Conservation (phyloP, 2,797 vertebrate species). For the Enteromius thamalakanensis region DNA sequence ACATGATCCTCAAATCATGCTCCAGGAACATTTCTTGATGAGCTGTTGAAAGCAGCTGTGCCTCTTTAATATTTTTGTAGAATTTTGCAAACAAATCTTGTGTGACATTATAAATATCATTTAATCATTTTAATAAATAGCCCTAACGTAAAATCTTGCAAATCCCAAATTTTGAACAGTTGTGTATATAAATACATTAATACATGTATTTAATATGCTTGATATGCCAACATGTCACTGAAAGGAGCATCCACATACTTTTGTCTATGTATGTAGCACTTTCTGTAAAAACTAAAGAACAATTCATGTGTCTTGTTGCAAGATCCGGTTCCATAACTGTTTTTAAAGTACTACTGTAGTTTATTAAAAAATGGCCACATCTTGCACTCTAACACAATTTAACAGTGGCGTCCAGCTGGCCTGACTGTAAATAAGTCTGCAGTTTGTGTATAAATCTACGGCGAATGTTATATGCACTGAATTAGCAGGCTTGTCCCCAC, state of each 20-base stretch:
- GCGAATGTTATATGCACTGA: conserved; percentile 34
- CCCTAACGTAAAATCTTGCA: not conserved
- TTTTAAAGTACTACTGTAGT: conserved; percentile 11
- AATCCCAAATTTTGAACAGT: not conserved
- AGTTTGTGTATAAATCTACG: conserved; percentile 1
- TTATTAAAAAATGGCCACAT: conserved; percentile 14
- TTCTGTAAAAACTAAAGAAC: not conserved
- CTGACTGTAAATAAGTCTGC: conserved; percentile 12
- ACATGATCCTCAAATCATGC: not conserved
- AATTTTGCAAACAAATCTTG: not conserved
- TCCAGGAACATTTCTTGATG: not conserved
- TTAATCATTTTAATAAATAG: not conserved
- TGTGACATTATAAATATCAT: not conserved
- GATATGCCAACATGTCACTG: not conserved
- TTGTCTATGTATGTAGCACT: not conserved
- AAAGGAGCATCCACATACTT: not conserved
- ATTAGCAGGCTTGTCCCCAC: conserved; percentile 48
- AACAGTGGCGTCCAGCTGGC: conserved; percentile 17
- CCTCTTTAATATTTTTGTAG: not conserved
- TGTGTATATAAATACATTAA: not conserved
- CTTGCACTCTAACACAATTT: not conserved
- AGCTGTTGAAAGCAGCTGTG: not conserved
- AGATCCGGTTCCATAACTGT: not conserved
- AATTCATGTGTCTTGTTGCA: not conserved
- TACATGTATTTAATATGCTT: not conserved